A percentile compares a stretch with the other conserved stretches of the same genome.
Evolutionary conservation across 2,797 vertebrate genomes (phyloP).

Genomic region (Pteronotus mesoamericanus): DNA sequence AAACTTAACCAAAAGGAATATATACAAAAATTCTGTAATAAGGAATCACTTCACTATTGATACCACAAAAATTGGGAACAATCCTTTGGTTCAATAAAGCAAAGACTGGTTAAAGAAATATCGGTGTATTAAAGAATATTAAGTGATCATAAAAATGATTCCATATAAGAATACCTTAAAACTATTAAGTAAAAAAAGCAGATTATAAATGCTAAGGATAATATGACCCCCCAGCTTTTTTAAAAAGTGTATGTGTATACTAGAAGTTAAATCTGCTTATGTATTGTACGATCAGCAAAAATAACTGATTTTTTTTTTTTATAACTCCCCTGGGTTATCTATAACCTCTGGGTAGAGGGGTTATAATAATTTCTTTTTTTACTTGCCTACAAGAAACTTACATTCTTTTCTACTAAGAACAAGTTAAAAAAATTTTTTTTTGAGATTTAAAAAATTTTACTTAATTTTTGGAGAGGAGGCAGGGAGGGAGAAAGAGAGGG

Average conservation of each 20-base stretch:
- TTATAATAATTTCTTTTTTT: background rate
- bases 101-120: conserved; percentile 50
- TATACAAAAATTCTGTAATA: background rate
- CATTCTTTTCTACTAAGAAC: background rate
- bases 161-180: background rate
- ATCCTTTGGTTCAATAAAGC: conserved; percentile 12
- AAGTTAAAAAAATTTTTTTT: background rate
- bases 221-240: background rate
- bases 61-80: background rate
- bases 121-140: conserved; percentile 24
- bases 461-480: background rate
- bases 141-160: conserved; percentile 44
- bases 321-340: too few relatives aligned
- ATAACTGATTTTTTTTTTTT: too few relatives aligned
- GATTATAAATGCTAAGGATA: background rate
- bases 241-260: background rate
- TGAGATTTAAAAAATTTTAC: background rate
- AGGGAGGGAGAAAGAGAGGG: background rate
- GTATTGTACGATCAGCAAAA: conserved; percentile 6
- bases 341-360: background rate
- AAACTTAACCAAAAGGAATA: conserved; percentile 47
- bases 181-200: conserved; percentile 5
- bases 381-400: background rate
- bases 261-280: conserved; percentile 38
- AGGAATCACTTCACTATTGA: background rate